Base-by-base conservation (phyloP, 2,113 vertebrate genomes). In the Amphiprion ocellaris region DNA sequence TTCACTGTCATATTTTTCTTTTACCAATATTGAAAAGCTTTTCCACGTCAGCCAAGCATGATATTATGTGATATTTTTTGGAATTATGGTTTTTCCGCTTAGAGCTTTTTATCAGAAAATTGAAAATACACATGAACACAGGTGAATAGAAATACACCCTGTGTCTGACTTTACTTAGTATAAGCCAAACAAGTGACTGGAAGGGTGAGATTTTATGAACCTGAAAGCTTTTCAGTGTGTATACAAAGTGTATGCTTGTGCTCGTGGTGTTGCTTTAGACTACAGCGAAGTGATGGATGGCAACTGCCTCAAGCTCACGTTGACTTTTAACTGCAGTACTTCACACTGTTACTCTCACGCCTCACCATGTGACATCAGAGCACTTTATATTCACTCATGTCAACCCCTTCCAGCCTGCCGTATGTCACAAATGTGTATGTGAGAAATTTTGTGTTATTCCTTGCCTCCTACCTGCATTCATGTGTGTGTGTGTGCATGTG, bases 241-340 rank as follows among this genome's bases (percentile, higher is more conserved):
- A 30, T 11, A 39, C 50, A n/a, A 54, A n/a, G 21, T 46, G 41
- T 58, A n/a, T 11, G 52, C 24, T n/a, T 26, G 21, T 37, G 24
- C 54, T 59, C 46, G n/a, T n/a, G 47, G 6, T 61, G 41, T 39
- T 65, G 19, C 69, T 73, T 67, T n/a, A 41, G 68, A 56, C 50
- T 16, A 4, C 11, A 39, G 52, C 41, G 8, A 67, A 39, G 70
- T 83, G 82, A 89, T 85, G 79, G 66, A 89, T 79, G 79, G 49
- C 49, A 56, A 47, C 33, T 16, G 83, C 85, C 83, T 69, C 2
- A 0, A 84, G 85, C 83, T 68, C 75, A 41, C 75, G 30, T 54
- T 86, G 83, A 80, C 89, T 84, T 86, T 83, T 80, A 58, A 73
- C 53, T 63, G 66, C 7, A 16, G 67, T 61, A 68, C 83, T 82